Evolutionary conservation across 2,888 invertebrate species (phyloP), one percentile per base, ranked within the genome.

Genomic region (Chrysotoxum bicinctum): DNA sequence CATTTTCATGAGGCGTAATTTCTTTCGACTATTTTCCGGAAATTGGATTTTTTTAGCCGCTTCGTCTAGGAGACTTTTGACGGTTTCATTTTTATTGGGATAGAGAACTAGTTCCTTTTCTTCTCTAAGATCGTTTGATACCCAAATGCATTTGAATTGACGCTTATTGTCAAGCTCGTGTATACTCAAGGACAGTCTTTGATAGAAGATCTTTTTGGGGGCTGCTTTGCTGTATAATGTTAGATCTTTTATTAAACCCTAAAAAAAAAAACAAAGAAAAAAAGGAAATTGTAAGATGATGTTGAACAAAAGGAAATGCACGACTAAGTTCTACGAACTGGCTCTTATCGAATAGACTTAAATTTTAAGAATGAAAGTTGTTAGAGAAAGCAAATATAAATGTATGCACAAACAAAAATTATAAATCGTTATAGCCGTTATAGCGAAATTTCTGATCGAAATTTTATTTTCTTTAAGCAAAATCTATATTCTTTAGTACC

Each of bases 91-190:
- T 93, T 98, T 99, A 92, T 98, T 98, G 50, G 98, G 98, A 94
- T 99, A 99, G 89, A 99, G 94, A 90, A 97, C 97, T 91, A 99
- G 94, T 93, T 99, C 99, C 91, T 98, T 97, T 93, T 98, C 97
- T 92, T 98, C 98, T 93, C 98, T 98, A 91, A 98, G 94, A 91
- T 97, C 97, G 87, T 95, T 95, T 87, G 97, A 97, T 88, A 98
- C 95, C 95, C 95, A 92, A 95, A 96, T 92, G 95, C 94, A 93
- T 93, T 97, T 97, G 92, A 99, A 98, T 92, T 98, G 98, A 92
- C 97, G 97, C 92, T 99, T 98, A 93, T 98, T 98, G 92, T 99
- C 99, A 93, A 99, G 94, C 93, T 99, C 99, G 90, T 97, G 97
- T 89, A 99, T 97, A 92, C 97, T 96, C 93, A 99, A 98, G 92